Evolutionary conservation across 1,140 invertebrate species (phyloP), one percentile per base, ranked within the genome.

Genomic region (Nomia melanderi): DNA sequence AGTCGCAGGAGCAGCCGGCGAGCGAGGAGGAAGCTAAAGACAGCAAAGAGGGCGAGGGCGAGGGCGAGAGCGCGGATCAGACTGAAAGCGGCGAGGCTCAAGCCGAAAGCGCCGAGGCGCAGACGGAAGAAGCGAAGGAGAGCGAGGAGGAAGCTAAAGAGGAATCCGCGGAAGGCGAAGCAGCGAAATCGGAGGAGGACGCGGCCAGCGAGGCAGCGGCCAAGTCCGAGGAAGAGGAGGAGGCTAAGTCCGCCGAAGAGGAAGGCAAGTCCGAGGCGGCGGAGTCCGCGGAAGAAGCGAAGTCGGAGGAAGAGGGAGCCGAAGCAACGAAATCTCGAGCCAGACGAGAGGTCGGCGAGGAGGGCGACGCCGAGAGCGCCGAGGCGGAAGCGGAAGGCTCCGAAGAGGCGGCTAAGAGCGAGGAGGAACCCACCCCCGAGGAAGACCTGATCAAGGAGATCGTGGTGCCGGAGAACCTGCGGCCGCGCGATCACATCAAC

Each of bases 401-500:
- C 41, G 74, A 89, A 70, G 75, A 89, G 73, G 86, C 78, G 29
- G 87, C 14, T 17, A 12, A 44, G 14, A 44, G 41, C 41, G 41
- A 44, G 14, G 41, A 44, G 41, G 41, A 89, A 67, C 82, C 86
- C 5, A 91, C 86, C 8, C 93, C 92, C 2, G 93, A 93, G 72
- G 93, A 93, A 85, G 93, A 93, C 79, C 86, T 93, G 53, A 94
- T 94, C 67, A 91, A 95, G 93, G 95, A 95, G 81, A 93, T 95
- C 74, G 94, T 95, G 88, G 95, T 96, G 74, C 96, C 96, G 14
- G 94, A 95, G 83, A 95, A 97, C 79, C 90, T 96, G 50, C 93
- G 97, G 89, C 94, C 96, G 39, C 94, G 96, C 66, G 95, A 96
- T 67, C 97, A 98, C 84, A 95, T 98, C 74, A 94, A 94, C 74